These are phyloP conservation scores for Scatophagus argus DNA, from an alignment of 2,113 vertebrate species.

Conservation along the genomic window DNA sequence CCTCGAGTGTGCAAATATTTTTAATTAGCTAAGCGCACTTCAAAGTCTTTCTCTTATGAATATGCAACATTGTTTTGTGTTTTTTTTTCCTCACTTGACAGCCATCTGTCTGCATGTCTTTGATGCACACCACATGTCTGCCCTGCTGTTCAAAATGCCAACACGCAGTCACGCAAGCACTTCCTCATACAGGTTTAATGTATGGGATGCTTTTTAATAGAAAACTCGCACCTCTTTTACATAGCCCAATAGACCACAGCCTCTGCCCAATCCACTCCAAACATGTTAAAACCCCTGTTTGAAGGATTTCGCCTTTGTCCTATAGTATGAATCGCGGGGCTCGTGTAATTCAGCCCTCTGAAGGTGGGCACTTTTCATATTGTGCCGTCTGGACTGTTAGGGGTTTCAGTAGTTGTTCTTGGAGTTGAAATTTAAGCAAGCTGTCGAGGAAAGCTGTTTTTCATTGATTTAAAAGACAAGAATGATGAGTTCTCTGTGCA, in stretches of 20 bases:
- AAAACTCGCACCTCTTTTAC: slow-evolving; percentile 28
- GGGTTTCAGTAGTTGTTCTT: not conserved
- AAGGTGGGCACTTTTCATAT: slow-evolving; percentile 21
- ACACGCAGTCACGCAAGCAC: slow-evolving; percentile 19
- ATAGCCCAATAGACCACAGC: slow-evolving; percentile 17
- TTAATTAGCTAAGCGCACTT: slow-evolving; percentile 77
- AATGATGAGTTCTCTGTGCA: slow-evolving; percentile 10
- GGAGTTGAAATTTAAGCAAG: slow-evolving; percentile 10
- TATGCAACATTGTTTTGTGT: slow-evolving; percentile 72
- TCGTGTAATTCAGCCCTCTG: not conserved
- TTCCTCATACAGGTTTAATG: slow-evolving; percentile 36
- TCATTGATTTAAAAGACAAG: slow-evolving; percentile 31
- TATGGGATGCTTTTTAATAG: slow-evolving; percentile 39
- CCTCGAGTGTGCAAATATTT: slow-evolving; percentile 72
- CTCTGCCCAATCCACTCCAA: slow-evolving; percentile 1
- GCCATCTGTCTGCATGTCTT: slow-evolving; percentile 77
- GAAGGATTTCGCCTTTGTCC: slow-evolving; percentile 28
- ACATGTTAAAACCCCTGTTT: slow-evolving; percentile 5
- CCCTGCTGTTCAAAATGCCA: slow-evolving; percentile 66
- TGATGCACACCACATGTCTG: slow-evolving; percentile 77
- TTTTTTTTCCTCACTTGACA: slow-evolving; percentile 55
- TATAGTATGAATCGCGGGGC: not conserved
- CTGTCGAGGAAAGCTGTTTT: slow-evolving; percentile 2
- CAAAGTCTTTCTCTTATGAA: slow-evolving; percentile 79
- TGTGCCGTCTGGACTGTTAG: slow-evolving; percentile 5